phyloP scores from a whole-genome alignment of 2,113 vertebrate genomes.

The Sylvietta virens region DNA sequence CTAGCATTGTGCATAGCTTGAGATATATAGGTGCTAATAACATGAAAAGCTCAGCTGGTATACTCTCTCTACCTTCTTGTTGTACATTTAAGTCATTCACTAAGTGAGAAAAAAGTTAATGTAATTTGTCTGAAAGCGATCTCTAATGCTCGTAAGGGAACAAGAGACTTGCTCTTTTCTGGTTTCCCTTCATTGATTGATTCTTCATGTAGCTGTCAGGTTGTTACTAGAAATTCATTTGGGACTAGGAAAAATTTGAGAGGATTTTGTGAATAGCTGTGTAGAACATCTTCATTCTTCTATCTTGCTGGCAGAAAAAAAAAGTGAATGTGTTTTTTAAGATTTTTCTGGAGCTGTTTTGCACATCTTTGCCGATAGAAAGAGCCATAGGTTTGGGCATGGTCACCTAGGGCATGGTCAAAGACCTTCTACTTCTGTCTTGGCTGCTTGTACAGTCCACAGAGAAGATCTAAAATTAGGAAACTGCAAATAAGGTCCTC shows the following conservation, averaged over 20 bases:
- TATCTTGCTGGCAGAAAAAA: background rate
- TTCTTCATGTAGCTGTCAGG: background rate
- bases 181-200: background rate
- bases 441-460: background rate
- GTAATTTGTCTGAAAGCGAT: background rate
- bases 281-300: background rate
- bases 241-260: background rate
- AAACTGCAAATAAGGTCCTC: constrained; percentile 5
- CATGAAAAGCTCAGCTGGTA: background rate
- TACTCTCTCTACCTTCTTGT: background rate
- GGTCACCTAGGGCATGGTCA: background rate
- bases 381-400: background rate
- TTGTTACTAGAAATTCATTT: background rate
- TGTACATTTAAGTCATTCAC: background rate
- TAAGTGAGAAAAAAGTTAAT: background rate
- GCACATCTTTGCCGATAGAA: background rate
- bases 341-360: background rate
- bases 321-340: background rate
- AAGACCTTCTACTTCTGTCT: background rate
- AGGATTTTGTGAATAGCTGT: background rate
- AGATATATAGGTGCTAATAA: background rate
- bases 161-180: background rate
- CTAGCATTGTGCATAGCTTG: background rate
- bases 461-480: constrained; percentile 29
- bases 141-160: background rate